phyloP scores from a whole-genome alignment of 2,797 vertebrate species.

The Tokudaia muenninki region DNA sequence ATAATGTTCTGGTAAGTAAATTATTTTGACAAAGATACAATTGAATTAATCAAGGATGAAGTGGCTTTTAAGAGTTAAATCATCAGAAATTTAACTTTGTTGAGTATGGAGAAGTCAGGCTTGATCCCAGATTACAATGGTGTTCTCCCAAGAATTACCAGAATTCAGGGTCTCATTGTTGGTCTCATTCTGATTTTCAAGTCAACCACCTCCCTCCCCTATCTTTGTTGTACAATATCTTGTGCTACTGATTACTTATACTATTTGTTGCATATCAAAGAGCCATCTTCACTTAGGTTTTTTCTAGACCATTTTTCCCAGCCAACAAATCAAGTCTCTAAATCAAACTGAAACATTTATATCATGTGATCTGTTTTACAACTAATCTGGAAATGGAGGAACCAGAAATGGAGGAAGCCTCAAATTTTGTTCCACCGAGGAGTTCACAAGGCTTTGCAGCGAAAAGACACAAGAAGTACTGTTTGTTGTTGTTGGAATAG shows the following conservation, averaged over 20 bases:
- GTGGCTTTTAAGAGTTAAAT: not conserved
- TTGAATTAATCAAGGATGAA: not conserved
- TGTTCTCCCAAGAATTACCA: not conserved
- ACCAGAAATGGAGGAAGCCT: not conserved
- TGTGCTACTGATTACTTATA: not conserved
- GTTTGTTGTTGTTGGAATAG: not conserved
- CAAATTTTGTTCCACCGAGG: slow-evolving; percentile 61
- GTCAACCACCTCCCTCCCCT: not conserved
- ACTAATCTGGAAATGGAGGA: accelerated
- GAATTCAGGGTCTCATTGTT: not conserved
- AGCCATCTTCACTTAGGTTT: too few species aligned
- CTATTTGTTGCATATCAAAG: not conserved
- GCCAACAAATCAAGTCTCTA: not conserved
- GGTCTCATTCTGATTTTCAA: not conserved
- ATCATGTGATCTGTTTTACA: not conserved
- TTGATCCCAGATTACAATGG: not conserved
- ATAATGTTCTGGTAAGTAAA: not conserved
- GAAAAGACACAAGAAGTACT: slow-evolving; percentile 56
- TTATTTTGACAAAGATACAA: not conserved
- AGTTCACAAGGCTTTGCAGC: slow-evolving; percentile 42
- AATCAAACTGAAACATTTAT: not conserved
- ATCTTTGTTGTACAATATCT: not conserved
- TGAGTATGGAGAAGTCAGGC: not conserved
- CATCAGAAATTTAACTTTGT: not conserved
- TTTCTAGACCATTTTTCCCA: not conserved